These are phyloP conservation scores for Nasonia giraulti DNA, from an alignment of 1,140 invertebrate species.

Conservation along the genomic window DNA sequence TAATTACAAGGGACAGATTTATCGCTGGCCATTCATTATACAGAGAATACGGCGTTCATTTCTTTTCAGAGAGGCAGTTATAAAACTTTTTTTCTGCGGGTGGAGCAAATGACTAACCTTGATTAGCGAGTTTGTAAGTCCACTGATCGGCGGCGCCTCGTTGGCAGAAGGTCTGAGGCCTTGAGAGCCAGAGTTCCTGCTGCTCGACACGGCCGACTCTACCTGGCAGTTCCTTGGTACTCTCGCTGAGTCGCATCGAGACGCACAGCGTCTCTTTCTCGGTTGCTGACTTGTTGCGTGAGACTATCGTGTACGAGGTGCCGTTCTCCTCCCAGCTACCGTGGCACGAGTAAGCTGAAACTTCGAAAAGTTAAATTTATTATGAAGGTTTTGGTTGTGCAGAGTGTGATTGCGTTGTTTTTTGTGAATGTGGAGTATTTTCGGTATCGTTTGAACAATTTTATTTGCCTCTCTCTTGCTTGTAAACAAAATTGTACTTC, in stretches of 20 bases:
- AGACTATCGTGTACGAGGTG: conserved; percentile 77
- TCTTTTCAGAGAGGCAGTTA: not conserved
- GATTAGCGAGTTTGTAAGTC: conserved; percentile 66
- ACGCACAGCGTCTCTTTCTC: conserved; percentile 66
- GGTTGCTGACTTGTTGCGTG: conserved; percentile 68
- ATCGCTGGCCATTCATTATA: not conserved
- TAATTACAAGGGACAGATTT: not conserved
- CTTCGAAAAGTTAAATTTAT: conserved; percentile 40
- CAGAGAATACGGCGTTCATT: not conserved
- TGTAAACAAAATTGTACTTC: too few species aligned
- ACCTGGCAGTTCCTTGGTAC: conserved; percentile 52
- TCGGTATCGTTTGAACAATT: too few species aligned
- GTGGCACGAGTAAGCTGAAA: conserved; percentile 76
- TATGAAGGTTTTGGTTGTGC: not conserved
- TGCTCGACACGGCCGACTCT: conserved; percentile 58
- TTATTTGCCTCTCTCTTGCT: too few species aligned
- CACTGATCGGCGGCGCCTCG: conserved; percentile 62
- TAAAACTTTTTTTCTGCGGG: not conserved
- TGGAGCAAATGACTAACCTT: conserved; percentile 62
- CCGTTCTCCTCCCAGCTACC: conserved; percentile 78
- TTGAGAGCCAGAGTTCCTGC: conserved; percentile 66
- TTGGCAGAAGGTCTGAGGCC: conserved; percentile 63
- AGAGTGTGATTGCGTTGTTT: not conserved
- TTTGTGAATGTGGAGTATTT: not conserved
- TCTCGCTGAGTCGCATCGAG: conserved; percentile 64